phyloP scores from a whole-genome alignment of 1,140 invertebrate genomes.

The Atta texana region DNA sequence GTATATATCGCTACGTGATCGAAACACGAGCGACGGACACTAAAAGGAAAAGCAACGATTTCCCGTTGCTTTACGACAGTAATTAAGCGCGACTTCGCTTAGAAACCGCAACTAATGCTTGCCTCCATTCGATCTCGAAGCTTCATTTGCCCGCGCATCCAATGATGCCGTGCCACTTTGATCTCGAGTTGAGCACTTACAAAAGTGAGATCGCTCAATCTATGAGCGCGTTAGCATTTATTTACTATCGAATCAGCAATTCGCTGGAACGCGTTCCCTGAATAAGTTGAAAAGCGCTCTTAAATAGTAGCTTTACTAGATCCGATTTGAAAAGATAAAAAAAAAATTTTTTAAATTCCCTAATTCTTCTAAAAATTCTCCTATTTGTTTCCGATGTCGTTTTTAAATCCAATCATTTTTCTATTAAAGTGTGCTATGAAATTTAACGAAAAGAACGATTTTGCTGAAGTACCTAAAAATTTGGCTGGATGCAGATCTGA shows the following conservation, averaged over 20 bases:
- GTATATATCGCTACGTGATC: constrained; percentile 28
- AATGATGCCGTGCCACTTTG: constrained; percentile 54
- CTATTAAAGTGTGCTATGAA: background rate
- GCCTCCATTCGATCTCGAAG: constrained; percentile 60
- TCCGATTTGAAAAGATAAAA: background rate
- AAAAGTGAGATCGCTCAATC: constrained; percentile 41
- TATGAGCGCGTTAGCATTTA: constrained; percentile 22
- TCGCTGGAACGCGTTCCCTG: background rate
- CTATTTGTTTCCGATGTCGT: background rate
- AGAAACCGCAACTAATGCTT: constrained; percentile 77
- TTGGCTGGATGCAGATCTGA: too few relatives aligned
- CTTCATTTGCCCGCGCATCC: constrained; percentile 21
- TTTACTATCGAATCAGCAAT: background rate
- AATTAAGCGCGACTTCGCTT: constrained; percentile 73
- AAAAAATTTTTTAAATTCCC: too few relatives aligned
- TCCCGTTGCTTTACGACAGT: constrained; percentile 64
- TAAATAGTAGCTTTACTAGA: background rate
- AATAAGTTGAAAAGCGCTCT: background rate
- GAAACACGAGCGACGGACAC: constrained; percentile 60
- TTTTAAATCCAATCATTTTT: background rate
- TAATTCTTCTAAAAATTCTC: background rate
- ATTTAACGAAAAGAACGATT: background rate
- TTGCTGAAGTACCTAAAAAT: too few relatives aligned
- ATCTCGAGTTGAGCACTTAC: constrained; percentile 49
- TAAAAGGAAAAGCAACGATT: constrained; percentile 65